phyloP scores from a whole-genome alignment of 2,797 vertebrate genomes.

The Coreius guichenoti region DNA sequence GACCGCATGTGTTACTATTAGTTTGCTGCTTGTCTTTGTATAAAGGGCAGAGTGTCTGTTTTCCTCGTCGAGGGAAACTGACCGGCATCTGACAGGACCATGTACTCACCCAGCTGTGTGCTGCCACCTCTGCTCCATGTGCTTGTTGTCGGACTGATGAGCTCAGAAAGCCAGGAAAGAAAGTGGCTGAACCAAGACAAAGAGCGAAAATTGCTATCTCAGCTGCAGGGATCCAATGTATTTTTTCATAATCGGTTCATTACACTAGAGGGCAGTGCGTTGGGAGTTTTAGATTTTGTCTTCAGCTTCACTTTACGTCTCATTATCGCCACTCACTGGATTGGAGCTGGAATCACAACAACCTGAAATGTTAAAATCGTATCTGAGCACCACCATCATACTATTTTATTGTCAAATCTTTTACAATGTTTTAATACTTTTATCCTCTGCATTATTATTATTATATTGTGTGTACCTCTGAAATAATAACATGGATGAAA shows the following conservation, averaged over 20 bases:
- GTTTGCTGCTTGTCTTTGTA: slow-evolving; percentile 6
- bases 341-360: slow-evolving; percentile 22
- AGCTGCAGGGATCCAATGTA: slow-evolving; percentile 18
- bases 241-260: slow-evolving; percentile 3
- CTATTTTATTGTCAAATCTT: background rate
- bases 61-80: background rate
- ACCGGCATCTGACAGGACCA: background rate
- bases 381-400: background rate
- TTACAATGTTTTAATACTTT: background rate
- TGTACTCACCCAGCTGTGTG: slow-evolving; percentile 33
- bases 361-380: background rate
- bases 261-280: slow-evolving; percentile 42
- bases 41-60: slow-evolving; percentile 29
- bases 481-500: background rate
- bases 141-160: background rate
- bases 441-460: background rate
- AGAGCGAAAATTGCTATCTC: slow-evolving; percentile 21
- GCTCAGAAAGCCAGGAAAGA: background rate
- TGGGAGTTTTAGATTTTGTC: background rate
- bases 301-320: background rate
- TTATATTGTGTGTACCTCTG: background rate
- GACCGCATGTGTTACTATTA: slow-evolving; percentile 5
- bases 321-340: slow-evolving; percentile 7
- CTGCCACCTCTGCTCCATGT: slow-evolving; percentile 13
- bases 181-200: background rate